Evolutionary conservation across 2,113 vertebrate species (phyloP).

Genomic region (Oryctolagus cuniculus): mOryCun1.1 NC_091449.1:58106001-58106500

Average conservation of each 20-base stretch:
- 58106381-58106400: conserved; percentile 66
- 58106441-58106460: conserved; percentile 75
- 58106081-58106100: conserved; percentile 66
- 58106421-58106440: conserved; percentile 82
- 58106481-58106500: conserved; percentile 78
- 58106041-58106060: conserved; percentile 74
- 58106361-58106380: conserved; percentile 82
- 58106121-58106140: conserved; percentile 31
- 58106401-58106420: conserved; percentile 69
- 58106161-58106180: neutral
- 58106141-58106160: neutral
- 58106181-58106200: conserved; percentile 11
- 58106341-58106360: conserved; percentile 81
- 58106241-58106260: conserved; percentile 74
- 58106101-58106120: conserved; percentile 46
- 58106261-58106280: conserved; percentile 70
- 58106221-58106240: conserved; percentile 18
- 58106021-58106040: conserved; percentile 75
- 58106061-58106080: conserved; percentile 59
- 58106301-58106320: conserved; percentile 79
- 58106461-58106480: conserved; percentile 73
- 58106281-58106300: conserved; percentile 79
- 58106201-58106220: conserved; percentile 49
- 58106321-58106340: conserved; percentile 83
- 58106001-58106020: conserved; percentile 74